Conservation (phyloP, 1,140 invertebrate species). For the Drosophila repletoides region DNA sequence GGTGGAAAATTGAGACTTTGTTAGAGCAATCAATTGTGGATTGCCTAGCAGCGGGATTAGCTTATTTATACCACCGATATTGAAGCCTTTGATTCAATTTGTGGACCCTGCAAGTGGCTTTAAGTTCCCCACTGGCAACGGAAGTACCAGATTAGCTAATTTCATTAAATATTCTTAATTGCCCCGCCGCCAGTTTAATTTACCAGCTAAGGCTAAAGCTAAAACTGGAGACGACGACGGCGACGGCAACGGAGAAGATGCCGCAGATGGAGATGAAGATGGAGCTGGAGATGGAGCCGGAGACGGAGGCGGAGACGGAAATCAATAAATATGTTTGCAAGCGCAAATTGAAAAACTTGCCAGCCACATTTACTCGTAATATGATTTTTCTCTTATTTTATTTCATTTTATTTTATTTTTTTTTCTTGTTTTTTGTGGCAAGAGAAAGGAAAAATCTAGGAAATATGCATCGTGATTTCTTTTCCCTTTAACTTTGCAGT, state of each 20-base stretch:
- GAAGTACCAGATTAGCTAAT: conserved; percentile 54
- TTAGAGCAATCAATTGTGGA: conserved; percentile 4
- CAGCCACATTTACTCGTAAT: conserved; percentile 48
- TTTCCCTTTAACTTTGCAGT: conserved; percentile 26
- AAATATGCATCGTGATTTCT: conserved; percentile 71
- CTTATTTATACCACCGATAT: background rate
- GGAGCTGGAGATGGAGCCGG: background rate
- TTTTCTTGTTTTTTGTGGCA: conserved; percentile 20
- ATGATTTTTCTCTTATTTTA: conserved; percentile 37
- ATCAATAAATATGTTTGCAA: conserved; percentile 77
- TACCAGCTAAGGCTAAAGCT: background rate
- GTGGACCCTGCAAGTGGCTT: conserved; percentile 10
- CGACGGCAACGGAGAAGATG: too few species aligned
- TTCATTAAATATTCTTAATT: conserved; percentile 69
- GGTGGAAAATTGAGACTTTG: background rate
- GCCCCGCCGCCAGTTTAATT: conserved; percentile 11
- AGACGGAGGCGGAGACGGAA: conserved; percentile 38
- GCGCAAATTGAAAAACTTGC: conserved; percentile 56
- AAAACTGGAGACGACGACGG: conserved; percentile 2
- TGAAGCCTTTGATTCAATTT: conserved; percentile 38
- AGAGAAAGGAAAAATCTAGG: conserved; percentile 34
- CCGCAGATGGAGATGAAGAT: background rate
- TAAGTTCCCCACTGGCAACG: conserved; percentile 21
- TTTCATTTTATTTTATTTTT: conserved; percentile 6
- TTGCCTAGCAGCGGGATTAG: conserved; percentile 1